Conservation (phyloP, 2,888 invertebrate species). For the Anthoptus insignis region DNA sequence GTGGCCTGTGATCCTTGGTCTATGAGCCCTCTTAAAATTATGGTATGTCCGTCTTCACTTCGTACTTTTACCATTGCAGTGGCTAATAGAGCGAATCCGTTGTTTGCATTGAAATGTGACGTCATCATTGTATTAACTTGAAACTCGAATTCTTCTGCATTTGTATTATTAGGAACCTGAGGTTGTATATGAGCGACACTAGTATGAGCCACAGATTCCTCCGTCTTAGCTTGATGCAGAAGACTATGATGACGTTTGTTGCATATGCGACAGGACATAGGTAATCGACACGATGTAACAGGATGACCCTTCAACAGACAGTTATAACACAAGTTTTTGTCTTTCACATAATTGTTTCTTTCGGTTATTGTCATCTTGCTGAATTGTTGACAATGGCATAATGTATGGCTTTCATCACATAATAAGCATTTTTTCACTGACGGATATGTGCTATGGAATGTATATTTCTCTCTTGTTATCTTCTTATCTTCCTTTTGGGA, state of each 20-base stretch:
- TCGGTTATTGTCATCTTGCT: conserved; percentile 11
- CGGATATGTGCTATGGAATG: conserved; percentile 3
- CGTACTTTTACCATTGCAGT: conserved; percentile 21
- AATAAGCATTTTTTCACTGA: not conserved
- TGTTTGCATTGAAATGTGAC: not conserved
- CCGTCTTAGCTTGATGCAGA: conserved; percentile 9
- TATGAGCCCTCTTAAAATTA: conserved; percentile 13
- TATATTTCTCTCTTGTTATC: not conserved
- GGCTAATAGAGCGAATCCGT: conserved; percentile 10
- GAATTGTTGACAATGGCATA: conserved; percentile 32
- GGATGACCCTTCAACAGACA: conserved; percentile 19
- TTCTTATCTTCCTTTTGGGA: not conserved
- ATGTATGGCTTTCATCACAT: conserved; percentile 19
- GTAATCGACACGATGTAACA: conserved; percentile 18
- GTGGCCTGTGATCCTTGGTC: too few relatives aligned
- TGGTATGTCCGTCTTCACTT: conserved; percentile 17
- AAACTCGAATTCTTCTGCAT: conserved; percentile 22
- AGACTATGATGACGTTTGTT: conserved; percentile 37
- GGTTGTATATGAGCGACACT: conserved; percentile 15
- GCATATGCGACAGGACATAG: conserved; percentile 32
- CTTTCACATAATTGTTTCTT: conserved; percentile 11
- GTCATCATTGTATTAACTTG: conserved; percentile 22
- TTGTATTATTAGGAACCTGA: conserved; percentile 13
- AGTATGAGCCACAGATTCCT: conserved; percentile 8
- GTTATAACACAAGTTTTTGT: conserved; percentile 36